Conservation (phyloP, 2,888 invertebrate genomes). For the Clistopyga incitator region DNA sequence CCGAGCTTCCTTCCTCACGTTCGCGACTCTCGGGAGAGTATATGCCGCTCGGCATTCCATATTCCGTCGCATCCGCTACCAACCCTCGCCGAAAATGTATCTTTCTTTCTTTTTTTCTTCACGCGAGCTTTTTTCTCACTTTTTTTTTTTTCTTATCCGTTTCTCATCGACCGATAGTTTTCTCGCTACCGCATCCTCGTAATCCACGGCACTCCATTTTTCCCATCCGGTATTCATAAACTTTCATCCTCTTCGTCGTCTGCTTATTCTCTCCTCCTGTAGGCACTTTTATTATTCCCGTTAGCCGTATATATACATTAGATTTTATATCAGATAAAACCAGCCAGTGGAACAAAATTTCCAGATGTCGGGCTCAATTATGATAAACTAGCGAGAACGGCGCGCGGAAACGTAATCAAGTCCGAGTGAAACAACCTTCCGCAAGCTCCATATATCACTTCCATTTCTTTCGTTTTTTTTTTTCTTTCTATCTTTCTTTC, state of each 20-base stretch:
- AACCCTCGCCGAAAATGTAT: constrained; percentile 50
- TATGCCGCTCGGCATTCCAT: constrained; percentile 41
- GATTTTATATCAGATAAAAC: constrained; percentile 60
- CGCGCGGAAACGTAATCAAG: constrained; percentile 64
- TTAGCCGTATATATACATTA: constrained; percentile 29
- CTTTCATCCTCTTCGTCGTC: constrained; percentile 37
- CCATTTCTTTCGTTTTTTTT: constrained; percentile 22
- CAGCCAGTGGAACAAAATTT: constrained; percentile 43
- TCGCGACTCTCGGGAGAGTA: constrained; percentile 46
- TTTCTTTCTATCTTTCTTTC: constrained; percentile 41
- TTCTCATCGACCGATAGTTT: constrained; percentile 47
- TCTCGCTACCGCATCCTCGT: constrained; percentile 49
- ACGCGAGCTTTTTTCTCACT: constrained; percentile 9
- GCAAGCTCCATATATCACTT: constrained; percentile 60
- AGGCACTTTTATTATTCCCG: background rate
- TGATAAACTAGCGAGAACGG: constrained; percentile 65
- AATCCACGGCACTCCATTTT: constrained; percentile 55
- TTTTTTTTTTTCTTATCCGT: constrained; percentile 34
- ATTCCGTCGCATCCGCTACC: constrained; percentile 35
- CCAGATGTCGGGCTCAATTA: constrained; percentile 64
- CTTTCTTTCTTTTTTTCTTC: constrained; percentile 44
- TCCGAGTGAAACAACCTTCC: constrained; percentile 57
- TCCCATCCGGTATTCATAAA: constrained; percentile 67
- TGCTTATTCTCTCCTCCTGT: background rate
- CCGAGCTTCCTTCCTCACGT: constrained; percentile 16